Conservation (phyloP, 2,113 vertebrate genomes). For the Alectura lathami region DNA sequence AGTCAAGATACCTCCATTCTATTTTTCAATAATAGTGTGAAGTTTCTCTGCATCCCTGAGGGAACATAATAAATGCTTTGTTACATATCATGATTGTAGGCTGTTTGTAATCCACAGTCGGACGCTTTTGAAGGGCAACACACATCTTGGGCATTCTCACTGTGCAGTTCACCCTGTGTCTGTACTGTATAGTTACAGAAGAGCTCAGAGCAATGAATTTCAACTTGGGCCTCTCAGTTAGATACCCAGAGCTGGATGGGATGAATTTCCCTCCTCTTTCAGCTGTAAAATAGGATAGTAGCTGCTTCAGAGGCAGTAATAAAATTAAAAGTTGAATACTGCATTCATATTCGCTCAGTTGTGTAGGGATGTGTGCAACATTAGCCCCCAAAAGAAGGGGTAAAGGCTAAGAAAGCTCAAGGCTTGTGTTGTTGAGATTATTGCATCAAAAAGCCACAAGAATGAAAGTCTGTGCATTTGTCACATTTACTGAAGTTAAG, state of each 20-base stretch:
- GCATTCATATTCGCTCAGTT: neutral
- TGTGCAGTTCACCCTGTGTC: rapidly evolving
- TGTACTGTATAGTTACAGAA: neutral
- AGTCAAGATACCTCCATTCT: neutral
- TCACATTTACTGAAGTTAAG: neutral
- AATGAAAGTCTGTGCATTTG: neutral
- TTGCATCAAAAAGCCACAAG: neutral
- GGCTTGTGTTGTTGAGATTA: neutral
- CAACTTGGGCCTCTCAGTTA: neutral
- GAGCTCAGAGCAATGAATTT: neutral
- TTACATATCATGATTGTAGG: neutral
- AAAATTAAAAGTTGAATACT: neutral
- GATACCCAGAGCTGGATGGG: neutral
- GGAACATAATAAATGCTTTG: neutral
- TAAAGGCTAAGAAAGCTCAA: neutral
- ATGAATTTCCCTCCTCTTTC: neutral
- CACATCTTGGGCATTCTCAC: neutral
- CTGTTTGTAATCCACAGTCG: neutral
- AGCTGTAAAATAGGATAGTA: neutral
- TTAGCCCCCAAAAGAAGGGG: neutral
- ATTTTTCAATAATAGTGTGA: neutral
- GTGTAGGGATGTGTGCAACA: neutral
- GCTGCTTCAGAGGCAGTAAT: neutral
- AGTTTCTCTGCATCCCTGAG: neutral
- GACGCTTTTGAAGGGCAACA: neutral